Evolutionary conservation across 2,113 vertebrate species (phyloP), one percentile per base, ranked within the genome.

Genomic region (Fregetta grallaria): DNA sequence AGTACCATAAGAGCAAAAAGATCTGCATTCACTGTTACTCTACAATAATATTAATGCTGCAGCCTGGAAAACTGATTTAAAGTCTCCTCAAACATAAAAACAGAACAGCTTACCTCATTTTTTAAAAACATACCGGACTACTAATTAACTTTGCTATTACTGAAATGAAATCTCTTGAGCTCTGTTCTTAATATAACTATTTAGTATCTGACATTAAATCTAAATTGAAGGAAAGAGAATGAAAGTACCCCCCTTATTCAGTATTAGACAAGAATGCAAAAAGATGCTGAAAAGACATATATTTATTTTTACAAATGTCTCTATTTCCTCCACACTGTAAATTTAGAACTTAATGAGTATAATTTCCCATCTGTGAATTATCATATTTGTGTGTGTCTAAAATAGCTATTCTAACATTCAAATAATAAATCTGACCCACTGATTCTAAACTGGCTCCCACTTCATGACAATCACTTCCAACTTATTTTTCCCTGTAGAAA

Each of bases 341-440:
- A 87, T 96, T 96, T 93, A 95, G 94, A 96, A 91, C 86, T 87
- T 88, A 97, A 95, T 88, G 82, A 94, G 90, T 75, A 76, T 96
- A 90, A 97, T 95, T 93, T 97, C 73, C 92, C 95, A 96, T 95
- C 92, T 97, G 93, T 95, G 90, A 96, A 93, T 95, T 91, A 96
- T 96, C 91, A 95, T 95, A 96, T 95, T 94, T 96, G 47, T 94
- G 68, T 87, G 62, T 67, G 66, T 91, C 87, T 90, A 86, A 95
- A 96, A 94, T 83, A 94, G 85, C 93, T 93, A 79, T 85, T 97
- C 86, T 77, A 96, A 90, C 84, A 91, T 82, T 74, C 90, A 94
- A 94, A 95, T 94, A 82, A 93, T 91, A 86, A 95, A 89, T 94
- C 63, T 97, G 93, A 97, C 95, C 96, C 87, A 94, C 56, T 83